These are phyloP conservation scores for Noctua janthe DNA, from an alignment of 2,888 invertebrate species.

Conservation along the genomic window DNA sequence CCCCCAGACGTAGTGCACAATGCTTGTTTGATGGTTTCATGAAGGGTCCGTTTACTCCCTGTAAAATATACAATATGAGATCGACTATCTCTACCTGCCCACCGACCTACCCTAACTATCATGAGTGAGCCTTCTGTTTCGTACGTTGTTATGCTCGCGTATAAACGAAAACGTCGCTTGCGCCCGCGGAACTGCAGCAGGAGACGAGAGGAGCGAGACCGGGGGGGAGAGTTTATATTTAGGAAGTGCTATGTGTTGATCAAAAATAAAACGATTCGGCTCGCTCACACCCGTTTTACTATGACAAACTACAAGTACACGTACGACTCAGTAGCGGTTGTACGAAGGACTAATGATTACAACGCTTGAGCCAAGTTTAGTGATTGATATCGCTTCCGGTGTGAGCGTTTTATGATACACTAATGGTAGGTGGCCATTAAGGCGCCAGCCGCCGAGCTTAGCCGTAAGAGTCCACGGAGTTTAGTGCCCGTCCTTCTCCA, in stretches of 20 bases:
- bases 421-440: not conserved
- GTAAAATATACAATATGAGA: too few species aligned
- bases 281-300: not conserved
- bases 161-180: not conserved
- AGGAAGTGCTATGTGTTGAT: slow-evolving; percentile 72
- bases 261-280: slow-evolving; percentile 69
- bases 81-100: too few species aligned
- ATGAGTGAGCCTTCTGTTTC: not conserved
- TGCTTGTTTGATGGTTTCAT: too few species aligned
- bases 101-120: not conserved
- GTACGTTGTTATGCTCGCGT: slow-evolving; percentile 3
- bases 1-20: too few species aligned
- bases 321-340: not conserved
- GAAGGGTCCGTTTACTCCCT: too few species aligned
- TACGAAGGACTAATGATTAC: not conserved
- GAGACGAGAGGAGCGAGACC: not conserved
- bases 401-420: slow-evolving; percentile 8
- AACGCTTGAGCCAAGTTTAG: not conserved
- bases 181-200: slow-evolving; percentile 10
- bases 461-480: not conserved
- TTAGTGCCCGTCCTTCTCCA: not conserved
- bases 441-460: not conserved
- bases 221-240: slow-evolving; percentile 65
- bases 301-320: not conserved
- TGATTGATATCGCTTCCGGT: not conserved